Base-by-base conservation (phyloP, 2,888 invertebrate genomes). In the Boloria selene region DNA sequence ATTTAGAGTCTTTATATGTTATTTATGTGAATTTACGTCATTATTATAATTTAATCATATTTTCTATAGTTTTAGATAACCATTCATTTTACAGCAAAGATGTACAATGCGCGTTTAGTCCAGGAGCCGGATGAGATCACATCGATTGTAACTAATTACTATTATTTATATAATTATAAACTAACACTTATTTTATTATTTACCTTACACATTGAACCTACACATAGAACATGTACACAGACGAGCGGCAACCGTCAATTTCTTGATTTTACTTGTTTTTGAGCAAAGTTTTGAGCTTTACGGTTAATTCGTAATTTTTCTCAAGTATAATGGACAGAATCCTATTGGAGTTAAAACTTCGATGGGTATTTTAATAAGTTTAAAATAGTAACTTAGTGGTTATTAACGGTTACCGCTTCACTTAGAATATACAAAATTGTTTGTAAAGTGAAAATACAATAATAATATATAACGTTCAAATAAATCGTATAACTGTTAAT, bases 111-210 rank as follows among this genome's bases (percentile, higher is more conserved):
- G 56, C 38, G 38, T 44, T 1, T 16, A 45, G 22, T 56, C 44
- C 45, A 26, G n/a, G 45, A 16, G 45, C 56, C n/a, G 44, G 51
- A 26, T 63, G 63, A 63, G 63, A 63, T 63, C 63, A 63, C 44
- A 26, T 17, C 45, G 45, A 44, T 63, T 51, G 38, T 42, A 45
- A 38, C 22, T n/a, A n/a, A n/a, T n/a, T n/a, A 4, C 59, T 65
- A 65, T n/a, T n/a, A n/a, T n/a, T n/a, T n/a, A n/a, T n/a, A n/a
- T n/a, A n/a, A n/a, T n/a, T n/a, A n/a, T n/a, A 18, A 38, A 14
- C 59, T 64, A 60, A 49, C 42, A 54, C 16, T 59, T 42, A 59
- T 60, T 53, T 53, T 18, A 4, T n/a, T 4, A 45, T 26, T 56
- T 56, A 55, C 14, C 45, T 45, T 22, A 56, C 55, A 56, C 55